A percentile compares a stretch with the other conserved stretches of the same genome.
Evolutionary conservation across 2,888 invertebrate genomes (phyloP).

Genomic region (Caenorhabditis doughertyi): DNA sequence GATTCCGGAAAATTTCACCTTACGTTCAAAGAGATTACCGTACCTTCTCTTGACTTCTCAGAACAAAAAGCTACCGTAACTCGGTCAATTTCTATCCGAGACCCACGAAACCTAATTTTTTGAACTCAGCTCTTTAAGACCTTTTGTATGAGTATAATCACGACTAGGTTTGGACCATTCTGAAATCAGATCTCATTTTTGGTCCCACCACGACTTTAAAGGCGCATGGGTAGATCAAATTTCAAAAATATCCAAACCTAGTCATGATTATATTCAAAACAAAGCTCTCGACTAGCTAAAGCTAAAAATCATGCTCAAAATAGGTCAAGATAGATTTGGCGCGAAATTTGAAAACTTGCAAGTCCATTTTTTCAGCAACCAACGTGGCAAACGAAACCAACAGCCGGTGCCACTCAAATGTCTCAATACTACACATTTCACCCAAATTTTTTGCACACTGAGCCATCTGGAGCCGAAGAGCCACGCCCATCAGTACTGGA

Average conservation of each 20-base stretch:
- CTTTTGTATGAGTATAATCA: conserved; percentile 6
- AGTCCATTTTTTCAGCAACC: conserved; percentile 55
- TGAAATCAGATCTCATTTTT: too few relatives aligned
- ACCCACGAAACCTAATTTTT: too few relatives aligned
- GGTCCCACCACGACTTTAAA: background rate
- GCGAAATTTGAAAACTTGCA: too few relatives aligned
- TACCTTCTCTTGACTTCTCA: too few relatives aligned
- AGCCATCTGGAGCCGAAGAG: conserved; percentile 69
- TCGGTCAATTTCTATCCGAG: too few relatives aligned
- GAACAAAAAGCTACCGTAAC: too few relatives aligned
- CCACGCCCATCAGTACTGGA: conserved; percentile 80
- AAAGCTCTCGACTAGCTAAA: background rate
- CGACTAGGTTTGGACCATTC: background rate
- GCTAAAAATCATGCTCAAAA: background rate
- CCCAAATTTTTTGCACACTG: conserved; percentile 78
- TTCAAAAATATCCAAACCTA: background rate
- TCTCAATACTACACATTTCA: conserved; percentile 83
- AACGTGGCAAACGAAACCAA: conserved; percentile 59
- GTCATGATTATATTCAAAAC: background rate
- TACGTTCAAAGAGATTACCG: too few relatives aligned
- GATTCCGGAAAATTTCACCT: too few relatives aligned
- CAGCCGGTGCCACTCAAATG: conserved; percentile 53
- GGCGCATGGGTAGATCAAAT: too few relatives aligned
- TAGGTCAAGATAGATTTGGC: too few relatives aligned
- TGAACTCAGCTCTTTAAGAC: too few relatives aligned